Evolutionary conservation across 1,140 invertebrate genomes (phyloP).

Genomic region (Adoxophyes honmai): DNA sequence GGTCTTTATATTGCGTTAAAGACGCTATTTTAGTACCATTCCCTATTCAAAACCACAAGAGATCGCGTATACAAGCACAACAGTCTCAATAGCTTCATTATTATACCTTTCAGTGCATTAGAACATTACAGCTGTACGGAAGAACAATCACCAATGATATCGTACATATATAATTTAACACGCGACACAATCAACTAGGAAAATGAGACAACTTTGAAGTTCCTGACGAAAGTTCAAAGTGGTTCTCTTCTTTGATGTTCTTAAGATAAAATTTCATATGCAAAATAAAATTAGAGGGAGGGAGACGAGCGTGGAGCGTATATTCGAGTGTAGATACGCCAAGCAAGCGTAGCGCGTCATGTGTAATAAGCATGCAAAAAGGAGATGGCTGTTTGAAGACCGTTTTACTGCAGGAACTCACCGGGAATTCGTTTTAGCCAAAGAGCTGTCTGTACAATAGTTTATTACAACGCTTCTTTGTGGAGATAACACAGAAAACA

Average conservation of each 20-base stretch:
- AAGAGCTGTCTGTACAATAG: not conserved
- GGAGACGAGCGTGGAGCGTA: not conserved
- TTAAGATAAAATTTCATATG: constrained; percentile 41
- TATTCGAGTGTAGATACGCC: constrained; percentile 15
- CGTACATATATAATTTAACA: not conserved
- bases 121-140: too few relatives aligned
- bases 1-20: too few relatives aligned
- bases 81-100: too few relatives aligned
- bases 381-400: constrained; percentile 23
- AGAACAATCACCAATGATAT: not conserved
- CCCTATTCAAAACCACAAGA: too few relatives aligned
- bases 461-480: not conserved
- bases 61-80: too few relatives aligned
- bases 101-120: too few relatives aligned
- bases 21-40: too few relatives aligned
- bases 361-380: constrained; percentile 37
- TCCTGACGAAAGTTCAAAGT: constrained; percentile 31
- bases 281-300: constrained; percentile 38
- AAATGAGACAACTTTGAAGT: constrained; percentile 23
- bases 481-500: not conserved
- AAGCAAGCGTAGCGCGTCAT: constrained; percentile 30
- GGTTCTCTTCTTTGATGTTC: constrained; percentile 31
- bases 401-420: constrained; percentile 16
- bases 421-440: not conserved
- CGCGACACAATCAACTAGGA: constrained; percentile 23